Percentiles rank a stretch among this genome's conserved stretches.
Conservation (phyloP, 1,140 invertebrate species). For the Phenacoccus solenopsis region DNA sequence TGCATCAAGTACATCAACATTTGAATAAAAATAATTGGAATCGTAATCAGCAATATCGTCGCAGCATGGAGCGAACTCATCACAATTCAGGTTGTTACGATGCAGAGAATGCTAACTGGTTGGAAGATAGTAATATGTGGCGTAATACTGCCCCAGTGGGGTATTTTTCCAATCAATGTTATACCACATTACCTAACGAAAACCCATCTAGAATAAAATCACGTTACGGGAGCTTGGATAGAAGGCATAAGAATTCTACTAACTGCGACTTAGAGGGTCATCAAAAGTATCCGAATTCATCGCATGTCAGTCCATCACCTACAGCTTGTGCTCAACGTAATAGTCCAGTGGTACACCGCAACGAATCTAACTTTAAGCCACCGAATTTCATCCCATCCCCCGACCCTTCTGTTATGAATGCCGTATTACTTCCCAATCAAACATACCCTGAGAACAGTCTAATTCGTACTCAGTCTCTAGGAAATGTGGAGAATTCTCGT, state of each 20-base stretch:
- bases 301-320: background rate
- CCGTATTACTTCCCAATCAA: constrained; percentile 35
- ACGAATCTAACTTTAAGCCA: constrained; percentile 19
- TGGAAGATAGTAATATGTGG: background rate
- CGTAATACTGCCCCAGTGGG: background rate
- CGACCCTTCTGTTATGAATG: constrained; percentile 21
- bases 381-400: constrained; percentile 24
- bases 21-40: background rate
- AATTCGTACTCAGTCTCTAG: constrained; percentile 45
- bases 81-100: constrained; percentile 6
- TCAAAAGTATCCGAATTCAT: background rate
- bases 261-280: background rate
- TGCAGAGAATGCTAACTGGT: background rate
- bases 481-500: constrained; percentile 39
- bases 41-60: constrained; percentile 5
- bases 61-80: background rate
- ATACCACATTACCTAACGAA: background rate
- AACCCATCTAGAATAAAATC: background rate
- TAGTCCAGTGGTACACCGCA: background rate
- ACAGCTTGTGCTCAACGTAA: background rate
- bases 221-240: constrained; percentile 47
- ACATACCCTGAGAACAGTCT: constrained; percentile 38
- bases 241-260: background rate
- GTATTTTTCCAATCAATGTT: constrained; percentile 5
- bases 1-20: background rate